Evolutionary conservation across 2,113 vertebrate species (phyloP), one percentile per base, ranked within the genome.

Genomic region (Coracopsis vasa): DNA sequence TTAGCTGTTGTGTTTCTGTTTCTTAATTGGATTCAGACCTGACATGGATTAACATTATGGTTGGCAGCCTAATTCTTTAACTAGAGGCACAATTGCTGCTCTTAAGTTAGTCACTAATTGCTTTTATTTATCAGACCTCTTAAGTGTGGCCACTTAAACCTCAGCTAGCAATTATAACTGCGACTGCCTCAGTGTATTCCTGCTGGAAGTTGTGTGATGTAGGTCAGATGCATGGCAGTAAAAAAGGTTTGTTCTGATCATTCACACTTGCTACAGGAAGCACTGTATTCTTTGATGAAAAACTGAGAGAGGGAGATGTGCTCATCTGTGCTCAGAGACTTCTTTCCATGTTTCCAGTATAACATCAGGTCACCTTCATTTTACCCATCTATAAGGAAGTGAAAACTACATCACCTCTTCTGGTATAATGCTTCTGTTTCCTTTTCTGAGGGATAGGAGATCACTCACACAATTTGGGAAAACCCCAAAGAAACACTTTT

Each of bases 271-370:
- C 47, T 86, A 6, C 70, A 83, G 86, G 92, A 91, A 94, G 60
- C 35, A 7, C 47, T 4, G 0, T 47, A 7, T 64, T 80, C 60
- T 74, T 89, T 47, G 2, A 99, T 98, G 97, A 99, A 99, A n/a
- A 99, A 99, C 97, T 99, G 98, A 70, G 99, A 99, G 86, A 99
- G 95, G 67, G 98, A 98, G 50, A 99, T 99, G 82, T 99, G 98
- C 16, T 99, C 99, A 58, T 98, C 98, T 6, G 98, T 99, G 94
- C 98, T 98, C 62, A 99, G 95, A 48, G 99, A 99, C 80, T 99
- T 98, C 73, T 99, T 99, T n/a, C 99, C 99, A 3, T 98, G 98
- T 96, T 99, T 99, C 99, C 99, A 99, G 97, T 99, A 99, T 4
- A 99, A 92, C 98, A 99, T 99, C 79, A 99, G 96, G 95, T 99